These are phyloP conservation scores for Montipora cactus DNA, from an alignment of 64 coral and sea anemone species.

Conservation along the genomic window DNA sequence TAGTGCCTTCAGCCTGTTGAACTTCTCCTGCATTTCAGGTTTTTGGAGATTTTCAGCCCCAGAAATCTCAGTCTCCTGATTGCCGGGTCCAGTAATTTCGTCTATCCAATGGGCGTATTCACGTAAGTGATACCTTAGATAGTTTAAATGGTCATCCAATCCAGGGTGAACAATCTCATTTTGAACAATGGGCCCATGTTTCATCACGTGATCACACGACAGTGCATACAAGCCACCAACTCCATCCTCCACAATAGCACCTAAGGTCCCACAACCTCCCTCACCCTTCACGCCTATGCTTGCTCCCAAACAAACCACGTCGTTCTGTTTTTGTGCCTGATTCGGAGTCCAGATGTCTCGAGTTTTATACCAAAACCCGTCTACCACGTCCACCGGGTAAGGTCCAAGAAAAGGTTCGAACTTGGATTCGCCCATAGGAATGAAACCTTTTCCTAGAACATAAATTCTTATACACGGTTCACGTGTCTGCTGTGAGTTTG, in stretches of 20 bases:
- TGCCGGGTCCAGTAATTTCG: no score
- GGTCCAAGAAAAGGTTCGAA: background rate
- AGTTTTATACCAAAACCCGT: constrained; percentile 9
- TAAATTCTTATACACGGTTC: constrained; percentile 14
- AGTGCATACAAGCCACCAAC: background rate
- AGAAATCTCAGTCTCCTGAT: no score
- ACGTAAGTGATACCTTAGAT: background rate
- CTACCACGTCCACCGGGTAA: constrained; percentile 24
- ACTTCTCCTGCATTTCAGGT: background rate
- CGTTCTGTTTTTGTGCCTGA: background rate
- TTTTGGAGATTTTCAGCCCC: no score
- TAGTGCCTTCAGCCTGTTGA: background rate
- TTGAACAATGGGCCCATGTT: background rate
- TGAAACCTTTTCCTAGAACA: background rate
- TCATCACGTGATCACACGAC: constrained; percentile 42
- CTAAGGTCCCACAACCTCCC: no score
- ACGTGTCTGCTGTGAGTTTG: background rate
- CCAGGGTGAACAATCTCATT: no score
- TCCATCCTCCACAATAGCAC: background rate
- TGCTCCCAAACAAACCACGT: no score
- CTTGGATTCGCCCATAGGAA: background rate
- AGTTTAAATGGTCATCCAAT: no score
- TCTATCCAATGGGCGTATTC: background rate
- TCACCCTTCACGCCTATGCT: no score
- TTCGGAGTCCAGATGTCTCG: background rate